Base-by-base conservation (phyloP, 1,140 invertebrate genomes). In the Anoplophora glabripennis region DNA sequence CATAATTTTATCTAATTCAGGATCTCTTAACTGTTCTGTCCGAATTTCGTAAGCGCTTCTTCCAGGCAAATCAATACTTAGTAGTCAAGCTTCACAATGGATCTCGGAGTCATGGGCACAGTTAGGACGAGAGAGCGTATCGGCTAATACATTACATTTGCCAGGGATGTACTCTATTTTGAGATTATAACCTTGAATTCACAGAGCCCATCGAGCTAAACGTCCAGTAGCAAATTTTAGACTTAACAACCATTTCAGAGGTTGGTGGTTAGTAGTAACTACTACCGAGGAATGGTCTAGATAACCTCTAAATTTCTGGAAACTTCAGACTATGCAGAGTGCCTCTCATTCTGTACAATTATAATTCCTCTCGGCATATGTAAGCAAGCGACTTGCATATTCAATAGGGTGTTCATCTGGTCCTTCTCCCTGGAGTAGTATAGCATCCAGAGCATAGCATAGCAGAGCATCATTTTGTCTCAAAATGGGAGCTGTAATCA, bases 231-330 rank as follows among this genome's bases (percentile, higher is more conserved):
- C 73, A 4, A 75, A 73, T 64, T 78, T 81, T 0, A 79, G 58
- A 3, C 14, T 51, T 37, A 75, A 66, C 0, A 84, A 61, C 77
- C 78, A 83, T 46, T 64, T 68, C 2, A 84, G 59, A 0, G 78
- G 69, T 47, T 67, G 61, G 33, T 71, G 64, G 37, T 70, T 68
- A 1, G 67, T 71, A 0, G 69, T 56, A 0, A 78, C 66, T 5
- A 33, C 68, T 28, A 80, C 72, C 15, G 72, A 46, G 1, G 38
- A 68, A n/a, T 67, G 70, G 49, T 70, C 64, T 52, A 69, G 18
- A 11, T 58, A 70, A 14, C 11, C 53, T 47, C 59, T 47, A 51
- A 75, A 77, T 49, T 75, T 69, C 28, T 72, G 53, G 2, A 78
- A 57, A 1, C 71, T 72, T 66, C 63, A 73, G 8, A 79, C 56